Conservation (phyloP, 2,888 invertebrate species). For the Myathropa florea region DNA sequence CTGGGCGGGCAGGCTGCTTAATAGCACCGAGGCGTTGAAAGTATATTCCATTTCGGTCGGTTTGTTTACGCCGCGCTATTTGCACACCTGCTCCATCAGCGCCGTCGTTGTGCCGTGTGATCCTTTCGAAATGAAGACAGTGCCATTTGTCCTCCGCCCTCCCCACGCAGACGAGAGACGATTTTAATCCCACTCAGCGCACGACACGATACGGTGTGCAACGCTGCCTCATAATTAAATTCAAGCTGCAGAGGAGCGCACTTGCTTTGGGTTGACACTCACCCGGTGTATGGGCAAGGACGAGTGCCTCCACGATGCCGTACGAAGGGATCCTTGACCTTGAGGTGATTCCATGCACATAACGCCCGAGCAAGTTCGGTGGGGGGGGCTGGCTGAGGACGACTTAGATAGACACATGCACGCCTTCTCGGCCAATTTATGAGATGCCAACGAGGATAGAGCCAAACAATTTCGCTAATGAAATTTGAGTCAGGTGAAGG, state of each 20-base stretch:
- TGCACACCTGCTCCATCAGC: slow-evolving; percentile 6
- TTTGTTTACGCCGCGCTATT: not conserved
- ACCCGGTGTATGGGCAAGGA: not conserved
- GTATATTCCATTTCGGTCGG: not conserved
- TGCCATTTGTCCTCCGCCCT: not conserved
- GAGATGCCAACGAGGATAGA: slow-evolving; percentile 10
- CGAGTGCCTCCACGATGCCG: not conserved
- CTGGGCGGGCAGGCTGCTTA: not conserved
- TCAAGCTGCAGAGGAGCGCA: slow-evolving; percentile 8
- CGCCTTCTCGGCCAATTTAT: slow-evolving; percentile 6
- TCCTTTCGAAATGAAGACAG: not conserved
- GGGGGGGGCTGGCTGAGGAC: not conserved
- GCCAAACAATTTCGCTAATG: slow-evolving; percentile 25
- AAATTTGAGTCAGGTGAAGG: slow-evolving; percentile 36
- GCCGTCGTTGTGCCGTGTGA: not conserved
- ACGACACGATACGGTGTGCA: slow-evolving; percentile 18
- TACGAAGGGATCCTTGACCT: slow-evolving; percentile 25
- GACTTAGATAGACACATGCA: not conserved
- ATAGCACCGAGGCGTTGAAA: not conserved
- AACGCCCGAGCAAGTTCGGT: slow-evolving; percentile 7
- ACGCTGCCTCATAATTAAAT: slow-evolving; percentile 43
- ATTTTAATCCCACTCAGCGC: slow-evolving; percentile 1
- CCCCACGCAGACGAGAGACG: not conserved
- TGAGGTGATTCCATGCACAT: slow-evolving; percentile 3
- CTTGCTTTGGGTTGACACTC: not conserved